Percentiles rank a stretch among this genome's conserved stretches.
These are phyloP conservation scores for Pandemis corylana DNA, from an alignment of 2,888 invertebrate species.

Conservation along the genomic window DNA sequence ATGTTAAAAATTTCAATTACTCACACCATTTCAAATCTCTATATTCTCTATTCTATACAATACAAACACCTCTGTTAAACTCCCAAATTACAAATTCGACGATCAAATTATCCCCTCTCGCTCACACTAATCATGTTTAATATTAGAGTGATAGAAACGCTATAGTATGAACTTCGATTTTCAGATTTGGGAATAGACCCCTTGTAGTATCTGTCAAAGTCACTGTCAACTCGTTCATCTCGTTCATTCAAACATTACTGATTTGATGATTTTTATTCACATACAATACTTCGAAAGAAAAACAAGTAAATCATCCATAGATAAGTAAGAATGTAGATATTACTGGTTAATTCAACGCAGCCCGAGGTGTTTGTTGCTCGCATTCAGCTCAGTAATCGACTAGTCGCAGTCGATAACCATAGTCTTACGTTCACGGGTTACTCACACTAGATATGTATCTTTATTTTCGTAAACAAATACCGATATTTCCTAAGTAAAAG, in stretches of 20 bases:
- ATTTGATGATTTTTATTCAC: background rate
- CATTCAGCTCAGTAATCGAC: background rate
- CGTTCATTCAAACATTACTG: background rate
- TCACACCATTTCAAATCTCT: too few species aligned
- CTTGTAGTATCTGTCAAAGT: background rate
- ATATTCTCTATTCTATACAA: too few species aligned
- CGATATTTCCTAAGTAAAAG: constrained; percentile 1
- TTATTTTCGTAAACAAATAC: constrained; percentile 1
- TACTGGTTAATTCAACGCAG: background rate
- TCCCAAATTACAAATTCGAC: too few species aligned
- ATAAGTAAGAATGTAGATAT: background rate
- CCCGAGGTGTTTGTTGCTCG: too few species aligned
- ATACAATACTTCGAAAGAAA: background rate
- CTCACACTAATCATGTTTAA: too few species aligned
- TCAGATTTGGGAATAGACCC: too few species aligned
- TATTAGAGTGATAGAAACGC: too few species aligned
- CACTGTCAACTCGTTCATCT: background rate
- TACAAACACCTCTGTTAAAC: too few species aligned
- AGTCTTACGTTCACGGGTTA: background rate
- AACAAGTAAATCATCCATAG: constrained; percentile 1
- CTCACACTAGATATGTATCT: background rate
- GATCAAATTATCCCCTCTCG: too few species aligned
- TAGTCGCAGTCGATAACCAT: background rate
- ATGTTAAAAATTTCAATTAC: too few species aligned
- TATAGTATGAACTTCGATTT: too few species aligned